Evolutionary conservation across 2,797 vertebrate genomes (phyloP).

Genomic region (Cephalopachus bancanus): DNA sequence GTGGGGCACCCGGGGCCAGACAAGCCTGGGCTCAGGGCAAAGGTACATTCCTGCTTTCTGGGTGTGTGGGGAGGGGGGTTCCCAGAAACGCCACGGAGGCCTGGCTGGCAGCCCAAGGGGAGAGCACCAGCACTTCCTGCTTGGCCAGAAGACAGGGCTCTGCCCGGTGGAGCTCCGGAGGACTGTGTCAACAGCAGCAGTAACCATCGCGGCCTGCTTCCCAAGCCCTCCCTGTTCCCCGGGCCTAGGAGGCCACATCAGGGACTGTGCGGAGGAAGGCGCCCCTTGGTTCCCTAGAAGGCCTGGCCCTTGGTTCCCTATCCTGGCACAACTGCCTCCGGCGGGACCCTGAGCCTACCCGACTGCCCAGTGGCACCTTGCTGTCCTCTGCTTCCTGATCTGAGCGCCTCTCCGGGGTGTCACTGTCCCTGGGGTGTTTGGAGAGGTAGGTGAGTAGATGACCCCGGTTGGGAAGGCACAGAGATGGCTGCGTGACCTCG

Average conservation of each 20-base stretch:
- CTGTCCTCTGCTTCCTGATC: background rate
- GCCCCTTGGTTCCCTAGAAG: background rate
- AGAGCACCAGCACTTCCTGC: slow-evolving; percentile 62
- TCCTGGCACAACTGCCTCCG: too few species aligned
- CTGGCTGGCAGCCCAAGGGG: slow-evolving; percentile 30
- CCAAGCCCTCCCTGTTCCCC: fast-evolving
- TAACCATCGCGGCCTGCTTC: fast-evolving
- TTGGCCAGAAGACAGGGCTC: background rate
- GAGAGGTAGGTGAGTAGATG: background rate
- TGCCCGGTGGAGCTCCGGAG: background rate
- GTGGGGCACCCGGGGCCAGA: slow-evolving; percentile 42
- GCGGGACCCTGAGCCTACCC: background rate
- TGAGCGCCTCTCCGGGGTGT: background rate
- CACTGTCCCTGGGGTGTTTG: fast-evolving
- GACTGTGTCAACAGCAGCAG: background rate
- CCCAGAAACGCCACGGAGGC: slow-evolving; percentile 35
- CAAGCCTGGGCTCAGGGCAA: slow-evolving; percentile 71
- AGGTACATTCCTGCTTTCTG: slow-evolving; percentile 65
- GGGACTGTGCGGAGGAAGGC: background rate
- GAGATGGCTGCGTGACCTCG: background rate
- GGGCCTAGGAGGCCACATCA: too few species aligned
- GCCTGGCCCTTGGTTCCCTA: background rate
- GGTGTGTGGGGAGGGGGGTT: slow-evolving; percentile 71
- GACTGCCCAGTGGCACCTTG: background rate
- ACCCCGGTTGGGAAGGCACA: background rate